These are phyloP conservation scores for Aspiorhynchus laticeps DNA, from an alignment of 2,113 vertebrate genomes.

Conservation along the genomic window DNA sequence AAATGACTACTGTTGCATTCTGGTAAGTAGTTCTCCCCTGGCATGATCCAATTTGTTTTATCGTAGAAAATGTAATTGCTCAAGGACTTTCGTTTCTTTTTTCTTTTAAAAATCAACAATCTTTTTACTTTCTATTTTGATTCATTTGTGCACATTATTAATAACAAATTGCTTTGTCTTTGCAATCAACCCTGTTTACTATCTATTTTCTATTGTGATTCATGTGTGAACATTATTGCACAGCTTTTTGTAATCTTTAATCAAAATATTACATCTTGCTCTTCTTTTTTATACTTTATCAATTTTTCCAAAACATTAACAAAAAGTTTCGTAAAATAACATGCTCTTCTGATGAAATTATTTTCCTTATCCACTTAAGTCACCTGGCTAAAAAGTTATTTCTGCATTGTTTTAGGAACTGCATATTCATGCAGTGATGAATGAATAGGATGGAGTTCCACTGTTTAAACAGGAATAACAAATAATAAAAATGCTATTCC, in stretches of 20 bases:
- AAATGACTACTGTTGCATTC: conserved; percentile 6
- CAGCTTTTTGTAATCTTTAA: background rate
- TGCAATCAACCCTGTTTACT: background rate
- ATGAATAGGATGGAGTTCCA: no score
- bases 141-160: background rate
- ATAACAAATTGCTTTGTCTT: background rate
- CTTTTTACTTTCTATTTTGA: background rate
- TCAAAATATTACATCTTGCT: background rate
- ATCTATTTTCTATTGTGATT: background rate
- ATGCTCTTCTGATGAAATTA: background rate
- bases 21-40: conserved; percentile 3
- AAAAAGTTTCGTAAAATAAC: background rate
- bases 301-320: no score
- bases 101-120: no score
- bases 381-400: background rate
- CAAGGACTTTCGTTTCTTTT: background rate
- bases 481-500: no score
- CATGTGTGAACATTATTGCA: background rate
- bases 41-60: conserved; percentile 12
- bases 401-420: background rate
- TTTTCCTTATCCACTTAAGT: background rate
- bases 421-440: background rate
- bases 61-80: conserved; percentile 5
- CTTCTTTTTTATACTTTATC: no score
- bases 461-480: no score